Evolutionary conservation across 2,113 vertebrate species (phyloP), one percentile per base, ranked within the genome.

Genomic region (Saimiri boliviensis): DNA sequence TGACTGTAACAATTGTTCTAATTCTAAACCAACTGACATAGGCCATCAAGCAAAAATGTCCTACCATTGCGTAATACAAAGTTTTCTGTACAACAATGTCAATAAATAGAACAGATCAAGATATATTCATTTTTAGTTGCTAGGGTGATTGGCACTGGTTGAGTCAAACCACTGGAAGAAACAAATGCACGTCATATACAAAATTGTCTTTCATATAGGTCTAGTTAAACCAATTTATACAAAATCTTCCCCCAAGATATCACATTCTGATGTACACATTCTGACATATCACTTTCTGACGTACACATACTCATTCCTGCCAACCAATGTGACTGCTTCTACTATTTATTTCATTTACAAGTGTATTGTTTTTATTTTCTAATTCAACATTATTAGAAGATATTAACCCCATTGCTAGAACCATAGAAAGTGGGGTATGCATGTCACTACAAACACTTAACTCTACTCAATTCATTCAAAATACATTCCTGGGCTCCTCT

Each of bases 101-200:
- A 86, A 21, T 42, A 54, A 82, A 23, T 11, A 77, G 35, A 90
- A 91, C 6, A 85, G 82, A 82, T 56, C 2, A 91, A 94, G 93
- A 79, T 32, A 40, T 45, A 37, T 76, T 40, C 37, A 40, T 47
- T 92, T 86, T 87, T 90, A 30, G 84, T 93, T 88, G 30, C 19
- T 56, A 71, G 45, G 25, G 2, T 86, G 91, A 40, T 82, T 66
- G 60, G 68, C 58, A 12, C 40, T 58, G 42, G 47, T 54, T 89
- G 63, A 89, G 49, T 91, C 32, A 84, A 96, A 86, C 19, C 70
- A 74, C 37, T 27, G 49, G 52, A 20, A 93, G 58, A 87, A 93
- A 83, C 32, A 56, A 93, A 54, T 7, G 0, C 13, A 19, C 13
- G 7, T 35, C 19, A 19, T 23, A 71, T 8, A 5, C 35, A 17